phyloP scores from a whole-genome alignment of 2,888 invertebrate genomes.

The Melanchra persicariae region DNA sequence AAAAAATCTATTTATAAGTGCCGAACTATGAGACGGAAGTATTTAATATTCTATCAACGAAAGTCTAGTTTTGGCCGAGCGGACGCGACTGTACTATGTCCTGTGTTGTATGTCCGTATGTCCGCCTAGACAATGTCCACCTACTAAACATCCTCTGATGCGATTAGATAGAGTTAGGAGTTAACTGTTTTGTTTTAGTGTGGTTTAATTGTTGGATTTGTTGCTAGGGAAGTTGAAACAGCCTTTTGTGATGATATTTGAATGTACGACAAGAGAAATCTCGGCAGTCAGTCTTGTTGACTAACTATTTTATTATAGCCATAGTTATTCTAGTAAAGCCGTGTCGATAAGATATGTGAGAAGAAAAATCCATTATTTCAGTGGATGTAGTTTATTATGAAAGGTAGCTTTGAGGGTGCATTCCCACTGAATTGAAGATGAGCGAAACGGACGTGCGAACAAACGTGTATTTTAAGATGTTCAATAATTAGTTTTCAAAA shows the following conservation, averaged over 20 bases:
- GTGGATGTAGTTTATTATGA: not conserved
- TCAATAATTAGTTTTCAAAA: not conserved
- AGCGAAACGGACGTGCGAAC: not conserved
- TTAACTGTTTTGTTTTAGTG: constrained; percentile 12
- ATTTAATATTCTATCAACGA: constrained; percentile 70
- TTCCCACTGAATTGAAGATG: not conserved
- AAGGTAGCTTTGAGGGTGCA: not conserved
- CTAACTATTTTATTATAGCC: not conserved
- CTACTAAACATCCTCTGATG: constrained; percentile 39
- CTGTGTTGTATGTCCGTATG: constrained; percentile 59
- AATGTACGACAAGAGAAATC: no score
- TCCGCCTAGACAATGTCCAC: constrained; percentile 57
- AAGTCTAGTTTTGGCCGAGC: constrained; percentile 73
- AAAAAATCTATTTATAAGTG: constrained; percentile 43
- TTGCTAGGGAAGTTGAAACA: not conserved
- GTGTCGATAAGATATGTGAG: not conserved
- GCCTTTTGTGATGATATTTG: not conserved
- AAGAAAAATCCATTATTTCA: not conserved
- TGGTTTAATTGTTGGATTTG: not conserved
- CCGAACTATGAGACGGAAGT: constrained; percentile 68
- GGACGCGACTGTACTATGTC: constrained; percentile 66
- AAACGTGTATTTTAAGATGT: not conserved
- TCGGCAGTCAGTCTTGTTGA: not conserved
- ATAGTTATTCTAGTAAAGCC: not conserved
- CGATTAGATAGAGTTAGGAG: constrained; percentile 11